Conservation (phyloP, 2,888 invertebrate species). For the Amphipyra berbera region DNA sequence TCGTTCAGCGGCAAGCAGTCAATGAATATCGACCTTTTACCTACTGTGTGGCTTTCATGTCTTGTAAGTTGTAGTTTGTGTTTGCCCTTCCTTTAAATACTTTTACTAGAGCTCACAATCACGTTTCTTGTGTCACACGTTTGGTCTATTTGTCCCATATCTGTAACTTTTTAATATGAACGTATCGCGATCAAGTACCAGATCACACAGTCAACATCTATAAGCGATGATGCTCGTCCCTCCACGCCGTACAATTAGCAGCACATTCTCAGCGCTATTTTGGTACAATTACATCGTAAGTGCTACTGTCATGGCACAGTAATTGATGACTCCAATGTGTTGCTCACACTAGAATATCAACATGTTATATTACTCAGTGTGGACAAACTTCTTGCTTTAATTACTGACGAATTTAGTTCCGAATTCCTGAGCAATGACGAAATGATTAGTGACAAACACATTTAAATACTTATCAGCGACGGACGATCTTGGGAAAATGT, state of each 20-base stretch:
- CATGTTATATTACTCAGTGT: conserved; percentile 2
- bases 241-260: conserved; percentile 14
- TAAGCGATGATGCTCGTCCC: not conserved
- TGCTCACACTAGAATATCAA: conserved; percentile 2
- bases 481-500: conserved; percentile 15
- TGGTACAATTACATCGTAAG: conserved; percentile 10
- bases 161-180: not conserved
- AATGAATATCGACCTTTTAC: too few relatives aligned
- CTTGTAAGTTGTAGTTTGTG: too few relatives aligned
- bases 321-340: conserved; percentile 9
- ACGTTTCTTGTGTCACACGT: too few relatives aligned
- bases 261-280: conserved; percentile 26
- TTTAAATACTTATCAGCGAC: conserved; percentile 13
- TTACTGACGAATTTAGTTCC: conserved; percentile 36
- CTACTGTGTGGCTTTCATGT: too few relatives aligned
- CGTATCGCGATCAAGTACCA: not conserved
- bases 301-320: conserved; percentile 4
- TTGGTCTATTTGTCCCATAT: too few relatives aligned
- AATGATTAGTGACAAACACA: conserved; percentile 5
- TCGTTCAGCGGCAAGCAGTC: not conserved
- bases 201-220: not conserved
- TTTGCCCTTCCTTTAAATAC: too few relatives aligned
- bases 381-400: conserved; percentile 18
- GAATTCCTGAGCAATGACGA: conserved; percentile 41
- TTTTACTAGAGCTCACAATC: too few relatives aligned